Conservation (phyloP, 2,113 vertebrate genomes). For the Crypturellus undulatus region DNA sequence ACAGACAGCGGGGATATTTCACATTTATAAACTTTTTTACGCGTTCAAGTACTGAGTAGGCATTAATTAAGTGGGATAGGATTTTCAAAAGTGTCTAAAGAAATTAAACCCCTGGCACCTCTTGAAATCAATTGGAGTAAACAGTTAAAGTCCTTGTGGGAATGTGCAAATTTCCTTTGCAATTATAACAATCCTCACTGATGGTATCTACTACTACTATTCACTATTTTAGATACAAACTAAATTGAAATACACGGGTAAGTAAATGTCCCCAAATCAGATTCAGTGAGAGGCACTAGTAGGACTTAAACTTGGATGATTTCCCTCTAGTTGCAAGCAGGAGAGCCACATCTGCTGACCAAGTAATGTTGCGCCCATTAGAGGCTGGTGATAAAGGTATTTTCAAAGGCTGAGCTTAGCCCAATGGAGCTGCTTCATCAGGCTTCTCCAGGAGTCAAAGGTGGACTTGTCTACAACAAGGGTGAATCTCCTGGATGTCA, state of each 20-base stretch:
- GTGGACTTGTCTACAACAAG: background rate
- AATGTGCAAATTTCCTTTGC: background rate
- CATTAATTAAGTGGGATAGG: background rate
- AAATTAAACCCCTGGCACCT: background rate
- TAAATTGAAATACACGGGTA: background rate
- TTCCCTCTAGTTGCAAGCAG: background rate
- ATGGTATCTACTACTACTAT: background rate
- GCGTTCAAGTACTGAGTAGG: background rate
- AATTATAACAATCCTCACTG: background rate
- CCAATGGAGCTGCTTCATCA: background rate
- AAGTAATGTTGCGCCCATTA: background rate
- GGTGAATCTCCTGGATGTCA: background rate
- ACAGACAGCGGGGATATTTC: background rate
- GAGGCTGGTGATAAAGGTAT: background rate
- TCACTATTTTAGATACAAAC: background rate
- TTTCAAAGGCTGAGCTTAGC: background rate
- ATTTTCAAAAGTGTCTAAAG: slow-evolving; percentile 21
- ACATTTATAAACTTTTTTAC: background rate
- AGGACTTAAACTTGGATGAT: background rate
- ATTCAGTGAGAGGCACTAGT: background rate
- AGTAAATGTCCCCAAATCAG: background rate
- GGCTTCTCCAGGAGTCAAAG: background rate
- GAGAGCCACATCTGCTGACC: background rate
- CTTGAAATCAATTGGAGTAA: slow-evolving; percentile 1
- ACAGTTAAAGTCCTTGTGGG: background rate